Evolutionary conservation across 2,113 vertebrate genomes (phyloP).

Genomic region (Oenanthe melanoleuca): DNA sequence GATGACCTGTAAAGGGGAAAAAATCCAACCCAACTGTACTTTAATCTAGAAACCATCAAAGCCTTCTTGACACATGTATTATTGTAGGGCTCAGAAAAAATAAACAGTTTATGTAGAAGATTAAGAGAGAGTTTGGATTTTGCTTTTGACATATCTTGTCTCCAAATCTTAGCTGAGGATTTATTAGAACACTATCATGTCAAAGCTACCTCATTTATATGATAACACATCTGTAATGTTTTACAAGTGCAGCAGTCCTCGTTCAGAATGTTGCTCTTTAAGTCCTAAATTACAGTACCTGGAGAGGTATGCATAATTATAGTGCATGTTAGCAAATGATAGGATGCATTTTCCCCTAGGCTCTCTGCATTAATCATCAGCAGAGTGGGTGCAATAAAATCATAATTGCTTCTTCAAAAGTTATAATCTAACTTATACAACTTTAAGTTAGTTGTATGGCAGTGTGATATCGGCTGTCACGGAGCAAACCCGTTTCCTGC

Average conservation of each 20-base stretch:
- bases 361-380: slow-evolving; percentile 84
- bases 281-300: slow-evolving; percentile 85
- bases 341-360: slow-evolving; percentile 80
- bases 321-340: slow-evolving; percentile 82
- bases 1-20: slow-evolving; percentile 69
- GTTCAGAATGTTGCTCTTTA: slow-evolving; percentile 83
- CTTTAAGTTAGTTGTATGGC: slow-evolving; percentile 72
- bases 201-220: slow-evolving; percentile 85
- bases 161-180: slow-evolving; percentile 82
- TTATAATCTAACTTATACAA: slow-evolving; percentile 79
- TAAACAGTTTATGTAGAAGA: slow-evolving; percentile 86
- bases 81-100: slow-evolving; percentile 84
- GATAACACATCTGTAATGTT: slow-evolving; percentile 88
- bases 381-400: slow-evolving; percentile 83
- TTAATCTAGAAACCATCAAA: slow-evolving; percentile 82
- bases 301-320: slow-evolving; percentile 85
- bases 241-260: slow-evolving; percentile 80
- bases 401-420: slow-evolving; percentile 86
- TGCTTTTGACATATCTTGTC: slow-evolving; percentile 85
- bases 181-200: slow-evolving; percentile 82
- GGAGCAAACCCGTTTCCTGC: slow-evolving; percentile 31
- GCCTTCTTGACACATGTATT: slow-evolving; percentile 78
- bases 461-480: slow-evolving; percentile 34
- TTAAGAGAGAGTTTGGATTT: slow-evolving; percentile 82
- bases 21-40: slow-evolving; percentile 59